These are phyloP conservation scores for Ptychoptera contaminata DNA, from an alignment of 2,888 invertebrate species.

Conservation along the genomic window DNA sequence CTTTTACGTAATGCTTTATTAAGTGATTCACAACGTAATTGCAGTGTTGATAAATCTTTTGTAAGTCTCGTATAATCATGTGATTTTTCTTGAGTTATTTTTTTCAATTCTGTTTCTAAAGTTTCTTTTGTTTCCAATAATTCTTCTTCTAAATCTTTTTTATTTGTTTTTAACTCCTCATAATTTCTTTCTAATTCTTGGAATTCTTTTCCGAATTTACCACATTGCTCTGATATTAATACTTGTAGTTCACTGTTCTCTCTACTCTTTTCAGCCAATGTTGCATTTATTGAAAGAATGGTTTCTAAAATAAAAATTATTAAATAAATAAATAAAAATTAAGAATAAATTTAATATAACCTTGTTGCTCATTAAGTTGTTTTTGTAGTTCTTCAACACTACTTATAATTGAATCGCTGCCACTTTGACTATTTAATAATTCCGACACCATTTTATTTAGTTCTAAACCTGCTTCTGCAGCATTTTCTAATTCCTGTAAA, in stretches of 20 bases:
- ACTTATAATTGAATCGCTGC: conserved; percentile 43
- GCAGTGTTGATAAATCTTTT: conserved; percentile 22
- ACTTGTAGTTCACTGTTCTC: conserved; percentile 37
- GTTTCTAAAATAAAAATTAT: conserved; percentile 20
- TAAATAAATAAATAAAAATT: background rate
- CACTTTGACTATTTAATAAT: conserved; percentile 48
- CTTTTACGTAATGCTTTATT: conserved; percentile 24
- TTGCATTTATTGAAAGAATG: conserved; percentile 35
- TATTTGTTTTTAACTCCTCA: conserved; percentile 35
- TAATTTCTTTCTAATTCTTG: conserved; percentile 39
- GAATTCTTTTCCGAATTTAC: conserved; percentile 37
- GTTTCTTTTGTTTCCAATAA: conserved; percentile 25
- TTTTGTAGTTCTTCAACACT: conserved; percentile 49
- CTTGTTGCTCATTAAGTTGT: conserved; percentile 47
- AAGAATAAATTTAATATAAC: conserved; percentile 15
- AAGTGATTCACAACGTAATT: conserved; percentile 19
- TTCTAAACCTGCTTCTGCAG: conserved; percentile 66
- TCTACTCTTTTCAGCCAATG: conserved; percentile 35
- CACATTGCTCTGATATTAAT: conserved; percentile 27
- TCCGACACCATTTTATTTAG: conserved; percentile 50
- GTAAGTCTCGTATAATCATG: conserved; percentile 24
- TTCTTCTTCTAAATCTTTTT: conserved; percentile 20
- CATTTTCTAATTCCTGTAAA: conserved; percentile 51
- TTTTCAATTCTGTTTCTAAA: conserved; percentile 24
- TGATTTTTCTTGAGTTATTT: conserved; percentile 23